Conservation (phyloP, 2,797 vertebrate genomes). For the Oreortyx pictus region DNA sequence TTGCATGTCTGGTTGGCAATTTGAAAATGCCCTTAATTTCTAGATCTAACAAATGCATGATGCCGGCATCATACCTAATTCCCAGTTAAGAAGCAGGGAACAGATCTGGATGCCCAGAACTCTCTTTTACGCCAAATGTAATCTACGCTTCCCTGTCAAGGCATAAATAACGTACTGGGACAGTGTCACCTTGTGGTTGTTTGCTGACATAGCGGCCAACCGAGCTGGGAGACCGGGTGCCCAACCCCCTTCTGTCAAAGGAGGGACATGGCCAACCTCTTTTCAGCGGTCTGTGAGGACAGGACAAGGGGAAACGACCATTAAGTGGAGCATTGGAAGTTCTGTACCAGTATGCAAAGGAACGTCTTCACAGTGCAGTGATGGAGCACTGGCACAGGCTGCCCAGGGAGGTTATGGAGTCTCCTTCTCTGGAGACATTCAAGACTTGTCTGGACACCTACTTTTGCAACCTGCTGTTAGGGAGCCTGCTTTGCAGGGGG, state of each 20-base stretch:
- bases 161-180: conserved; percentile 66
- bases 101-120: background rate
- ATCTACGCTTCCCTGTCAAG: conserved; percentile 27
- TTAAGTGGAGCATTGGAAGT: too few relatives aligned
- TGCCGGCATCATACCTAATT: background rate
- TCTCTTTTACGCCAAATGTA: background rate
- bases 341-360: too few relatives aligned
- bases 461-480: too few relatives aligned
- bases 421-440: too few relatives aligned
- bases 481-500: too few relatives aligned
- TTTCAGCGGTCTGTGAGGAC: too few relatives aligned
- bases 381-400: too few relatives aligned
- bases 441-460: too few relatives aligned
- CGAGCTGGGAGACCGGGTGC: background rate
- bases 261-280: too few relatives aligned
- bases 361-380: too few relatives aligned
- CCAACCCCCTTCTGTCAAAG: background rate
- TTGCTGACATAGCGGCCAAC: conserved; percentile 46
- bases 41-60: background rate
- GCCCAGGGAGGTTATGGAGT: too few relatives aligned
- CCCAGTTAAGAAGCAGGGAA: background rate
- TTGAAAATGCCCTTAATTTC: background rate
- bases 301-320: too few relatives aligned
- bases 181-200: conserved; percentile 65
- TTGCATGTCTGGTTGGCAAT: background rate